phyloP scores from a whole-genome alignment of 2,888 invertebrate species.

The Rapana venosa region DNA sequence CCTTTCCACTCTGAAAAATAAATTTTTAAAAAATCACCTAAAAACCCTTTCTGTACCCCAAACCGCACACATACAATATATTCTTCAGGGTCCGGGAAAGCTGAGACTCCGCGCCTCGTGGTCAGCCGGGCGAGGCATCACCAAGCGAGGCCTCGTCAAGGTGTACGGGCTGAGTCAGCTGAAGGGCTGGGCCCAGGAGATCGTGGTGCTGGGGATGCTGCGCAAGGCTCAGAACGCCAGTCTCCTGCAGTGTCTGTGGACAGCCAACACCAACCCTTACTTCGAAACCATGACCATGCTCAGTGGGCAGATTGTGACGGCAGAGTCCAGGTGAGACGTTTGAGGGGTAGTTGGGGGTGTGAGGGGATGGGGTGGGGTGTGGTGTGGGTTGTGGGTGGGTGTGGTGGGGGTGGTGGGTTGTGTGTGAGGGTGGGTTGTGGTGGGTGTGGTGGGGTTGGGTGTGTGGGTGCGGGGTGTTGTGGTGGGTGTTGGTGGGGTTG shows the following conservation, averaged over 20 bases:
- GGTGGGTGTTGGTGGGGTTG: too few species aligned
- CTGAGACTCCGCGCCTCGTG: conserved; percentile 67
- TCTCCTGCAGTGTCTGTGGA: conserved; percentile 73
- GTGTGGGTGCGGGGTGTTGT: too few species aligned
- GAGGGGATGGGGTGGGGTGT: background rate
- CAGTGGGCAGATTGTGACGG: conserved; percentile 70
- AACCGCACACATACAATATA: too few species aligned
- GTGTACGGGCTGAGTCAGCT: conserved; percentile 68
- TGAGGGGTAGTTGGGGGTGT: background rate
- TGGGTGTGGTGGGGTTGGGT: background rate
- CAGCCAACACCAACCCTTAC: conserved; percentile 71
- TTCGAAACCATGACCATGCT: conserved; percentile 72
- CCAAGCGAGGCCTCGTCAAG: conserved; percentile 68
- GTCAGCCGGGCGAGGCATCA: conserved; percentile 60
- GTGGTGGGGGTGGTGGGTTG: background rate
- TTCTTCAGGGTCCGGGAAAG: conserved; percentile 68
- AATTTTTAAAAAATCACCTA: too few species aligned
- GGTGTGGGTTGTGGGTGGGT: background rate
- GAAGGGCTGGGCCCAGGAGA: conserved; percentile 74
- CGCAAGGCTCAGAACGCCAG: conserved; percentile 67
- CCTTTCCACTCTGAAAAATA: too few species aligned
- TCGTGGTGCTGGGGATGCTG: conserved; percentile 71
- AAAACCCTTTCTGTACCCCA: too few species aligned
- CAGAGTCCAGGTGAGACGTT: conserved; percentile 66
- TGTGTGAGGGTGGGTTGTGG: background rate